Conservation (phyloP, 2,888 invertebrate species). For the Meteorus colon region DNA sequence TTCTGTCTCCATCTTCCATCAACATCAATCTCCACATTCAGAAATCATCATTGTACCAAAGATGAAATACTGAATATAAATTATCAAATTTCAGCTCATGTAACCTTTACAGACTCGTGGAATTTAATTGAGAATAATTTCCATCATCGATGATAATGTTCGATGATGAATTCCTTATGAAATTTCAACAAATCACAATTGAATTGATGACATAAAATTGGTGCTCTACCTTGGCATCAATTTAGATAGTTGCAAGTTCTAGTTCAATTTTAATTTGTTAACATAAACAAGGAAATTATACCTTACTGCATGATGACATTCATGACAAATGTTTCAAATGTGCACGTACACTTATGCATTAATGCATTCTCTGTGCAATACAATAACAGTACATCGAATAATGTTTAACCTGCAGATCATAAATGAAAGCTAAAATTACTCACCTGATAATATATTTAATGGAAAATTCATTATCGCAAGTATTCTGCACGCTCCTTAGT, state of each 20-base stretch:
- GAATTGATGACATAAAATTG: too few relatives aligned
- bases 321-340: background rate
- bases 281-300: background rate
- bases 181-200: too few relatives aligned
- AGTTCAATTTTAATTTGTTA: background rate
- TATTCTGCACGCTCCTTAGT: slow-evolving; percentile 14
- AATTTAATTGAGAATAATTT: too few relatives aligned
- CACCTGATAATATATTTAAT: slow-evolving; percentile 13
- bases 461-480: slow-evolving; percentile 46
- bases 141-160: too few relatives aligned
- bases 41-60: too few relatives aligned
- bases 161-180: too few relatives aligned
- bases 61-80: too few relatives aligned
- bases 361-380: background rate
- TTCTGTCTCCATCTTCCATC: too few relatives aligned
- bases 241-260: background rate
- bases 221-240: background rate
- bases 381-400: background rate
- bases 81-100: too few relatives aligned
- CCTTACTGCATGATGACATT: too few relatives aligned
- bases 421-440: slow-evolving; percentile 16
- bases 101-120: too few relatives aligned
- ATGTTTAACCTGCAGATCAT: slow-evolving; percentile 29
- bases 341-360: background rate
- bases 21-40: too few relatives aligned